phyloP scores from a whole-genome alignment of 2,113 vertebrate genomes.

The Alaudala cheleensis region DNA sequence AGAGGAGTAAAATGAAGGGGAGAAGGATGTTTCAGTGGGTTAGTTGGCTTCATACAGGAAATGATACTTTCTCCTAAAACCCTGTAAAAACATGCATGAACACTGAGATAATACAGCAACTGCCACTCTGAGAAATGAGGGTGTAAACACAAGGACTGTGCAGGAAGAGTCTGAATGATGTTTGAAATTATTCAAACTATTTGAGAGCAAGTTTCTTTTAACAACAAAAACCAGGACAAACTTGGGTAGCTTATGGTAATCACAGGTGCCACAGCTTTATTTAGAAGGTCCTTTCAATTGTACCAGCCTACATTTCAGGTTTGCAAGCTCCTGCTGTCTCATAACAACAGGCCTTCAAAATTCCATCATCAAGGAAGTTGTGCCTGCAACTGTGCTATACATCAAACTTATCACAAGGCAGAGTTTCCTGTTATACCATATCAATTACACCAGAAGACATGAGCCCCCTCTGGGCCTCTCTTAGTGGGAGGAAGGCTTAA shows the following conservation, averaged over 20 bases:
- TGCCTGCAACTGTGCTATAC: not conserved
- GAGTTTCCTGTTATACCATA: constrained; percentile 21
- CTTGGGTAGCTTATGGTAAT: not conserved
- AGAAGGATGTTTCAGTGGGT: not conserved
- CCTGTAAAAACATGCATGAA: not conserved
- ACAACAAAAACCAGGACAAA: not conserved
- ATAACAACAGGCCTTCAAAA: not conserved
- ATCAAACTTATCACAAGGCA: not conserved
- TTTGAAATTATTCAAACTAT: not conserved
- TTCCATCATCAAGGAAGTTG: not conserved
- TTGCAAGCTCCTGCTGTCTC: not conserved
- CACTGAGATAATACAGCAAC: not conserved
- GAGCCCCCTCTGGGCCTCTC: constrained; percentile 12
- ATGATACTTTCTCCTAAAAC: constrained; percentile 67
- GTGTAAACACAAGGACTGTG: not conserved
- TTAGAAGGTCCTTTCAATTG: not conserved
- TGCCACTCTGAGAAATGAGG: not conserved
- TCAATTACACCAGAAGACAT: constrained; percentile 24
- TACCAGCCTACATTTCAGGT: not conserved
- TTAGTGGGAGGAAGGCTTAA: constrained; percentile 11
- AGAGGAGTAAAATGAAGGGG: constrained; percentile 66
- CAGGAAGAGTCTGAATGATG: not conserved
- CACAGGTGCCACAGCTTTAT: not conserved
- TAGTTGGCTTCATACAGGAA: constrained; percentile 45
- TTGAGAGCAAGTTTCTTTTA: not conserved